Conservation (phyloP, 1,140 invertebrate genomes). For the Macrosteles quadrilineatus region DNA sequence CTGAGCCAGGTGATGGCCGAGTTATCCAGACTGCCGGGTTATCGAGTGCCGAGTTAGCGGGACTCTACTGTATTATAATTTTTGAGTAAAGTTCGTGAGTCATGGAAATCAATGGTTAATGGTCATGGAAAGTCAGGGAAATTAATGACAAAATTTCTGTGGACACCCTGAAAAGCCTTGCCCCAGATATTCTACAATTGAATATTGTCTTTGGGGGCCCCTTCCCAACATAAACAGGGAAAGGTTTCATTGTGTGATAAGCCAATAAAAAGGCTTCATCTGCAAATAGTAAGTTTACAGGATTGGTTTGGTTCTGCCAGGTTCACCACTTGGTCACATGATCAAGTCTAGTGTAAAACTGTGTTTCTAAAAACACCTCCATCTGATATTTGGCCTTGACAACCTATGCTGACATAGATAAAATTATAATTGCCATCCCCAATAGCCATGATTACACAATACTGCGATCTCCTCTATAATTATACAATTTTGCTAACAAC, state of each 20-base stretch:
- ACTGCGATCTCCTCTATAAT: conserved; percentile 42
- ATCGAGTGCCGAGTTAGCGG: no score
- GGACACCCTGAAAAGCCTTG: conserved; percentile 41
- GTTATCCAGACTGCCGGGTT: no score
- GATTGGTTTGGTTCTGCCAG: neutral
- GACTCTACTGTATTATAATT: no score
- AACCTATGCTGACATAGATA: conserved; percentile 49
- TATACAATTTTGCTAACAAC: neutral
- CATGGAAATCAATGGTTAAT: no score
- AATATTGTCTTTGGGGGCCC: conserved; percentile 43
- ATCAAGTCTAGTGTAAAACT: conserved; percentile 26
- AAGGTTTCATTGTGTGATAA: conserved; percentile 49
- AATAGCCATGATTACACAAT: conserved; percentile 51
- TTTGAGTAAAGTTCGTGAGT: no score
- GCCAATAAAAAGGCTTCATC: conserved; percentile 52
- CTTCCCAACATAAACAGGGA: conserved; percentile 32
- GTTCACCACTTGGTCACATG: neutral
- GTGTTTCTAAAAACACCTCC: conserved; percentile 43
- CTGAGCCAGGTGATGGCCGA: no score
- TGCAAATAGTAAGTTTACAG: conserved; percentile 47
- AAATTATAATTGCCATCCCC: conserved; percentile 52
- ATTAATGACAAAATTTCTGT: no score
- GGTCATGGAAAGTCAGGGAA: no score
- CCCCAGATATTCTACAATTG: conserved; percentile 47
- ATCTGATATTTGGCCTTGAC: conserved; percentile 48